Conservation (phyloP, 2,888 invertebrate genomes). For the Mechanitis messenoides region DNA sequence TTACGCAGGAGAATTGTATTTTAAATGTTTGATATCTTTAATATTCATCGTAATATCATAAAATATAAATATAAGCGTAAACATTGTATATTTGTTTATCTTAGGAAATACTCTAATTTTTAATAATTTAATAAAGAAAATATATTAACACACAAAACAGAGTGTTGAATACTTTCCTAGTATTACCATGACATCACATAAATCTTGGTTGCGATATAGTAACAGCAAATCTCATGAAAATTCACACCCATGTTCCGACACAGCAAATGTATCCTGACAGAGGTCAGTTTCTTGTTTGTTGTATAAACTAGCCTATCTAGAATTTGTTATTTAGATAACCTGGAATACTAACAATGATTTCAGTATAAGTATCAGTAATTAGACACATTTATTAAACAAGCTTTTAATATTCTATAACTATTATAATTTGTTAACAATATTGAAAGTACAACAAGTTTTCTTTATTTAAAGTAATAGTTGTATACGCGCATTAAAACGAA, state of each 20-base stretch:
- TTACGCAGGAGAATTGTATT: slow-evolving; percentile 25
- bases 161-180: slow-evolving; percentile 1
- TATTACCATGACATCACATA: slow-evolving; percentile 21
- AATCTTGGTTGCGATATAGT: slow-evolving; percentile 4
- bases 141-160: not conserved
- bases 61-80: no score
- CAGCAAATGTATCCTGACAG: slow-evolving; percentile 20
- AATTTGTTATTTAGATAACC: no score
- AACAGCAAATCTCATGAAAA: slow-evolving; percentile 18
- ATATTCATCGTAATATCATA: not conserved
- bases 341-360: no score
- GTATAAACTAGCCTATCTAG: not conserved
- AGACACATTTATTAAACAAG: no score
- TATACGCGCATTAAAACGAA: no score
- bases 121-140: not conserved
- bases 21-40: not conserved
- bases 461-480: no score
- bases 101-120: no score
- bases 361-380: no score
- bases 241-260: slow-evolving; percentile 21
- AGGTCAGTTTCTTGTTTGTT: slow-evolving; percentile 14
- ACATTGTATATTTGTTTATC: no score
- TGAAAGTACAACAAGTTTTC: no score
- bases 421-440: no score
- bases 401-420: no score